Conservation (phyloP, 2,113 vertebrate species). For the Paratilapia polleni region DNA sequence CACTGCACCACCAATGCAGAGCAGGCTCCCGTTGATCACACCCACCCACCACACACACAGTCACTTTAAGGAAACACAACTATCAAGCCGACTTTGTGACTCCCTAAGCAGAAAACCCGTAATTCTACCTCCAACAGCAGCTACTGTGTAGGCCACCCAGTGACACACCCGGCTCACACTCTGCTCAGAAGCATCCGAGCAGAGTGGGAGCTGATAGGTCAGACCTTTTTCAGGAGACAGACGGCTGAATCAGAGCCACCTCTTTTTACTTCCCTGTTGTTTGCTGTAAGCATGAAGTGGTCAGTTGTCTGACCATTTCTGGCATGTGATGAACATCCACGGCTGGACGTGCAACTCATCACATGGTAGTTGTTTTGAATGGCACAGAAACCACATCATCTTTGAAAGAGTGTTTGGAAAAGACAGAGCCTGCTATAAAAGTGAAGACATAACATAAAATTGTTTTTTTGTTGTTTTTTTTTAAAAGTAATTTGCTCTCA, state of each 20-base stretch:
- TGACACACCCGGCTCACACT: constrained; percentile 2
- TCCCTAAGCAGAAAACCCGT: constrained; percentile 32
- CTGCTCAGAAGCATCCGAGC: neutral
- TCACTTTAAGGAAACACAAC: constrained; percentile 4
- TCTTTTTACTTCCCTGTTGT: constrained; percentile 29
- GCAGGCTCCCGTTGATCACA: constrained; percentile 7
- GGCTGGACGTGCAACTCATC: neutral
- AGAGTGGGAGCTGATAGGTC: neutral
- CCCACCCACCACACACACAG: constrained; percentile 5
- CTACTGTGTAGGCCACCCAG: neutral
- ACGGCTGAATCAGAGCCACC: neutral
- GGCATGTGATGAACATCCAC: neutral
- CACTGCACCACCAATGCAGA: constrained; percentile 59
- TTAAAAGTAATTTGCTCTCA: neutral
- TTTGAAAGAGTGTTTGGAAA: neutral
- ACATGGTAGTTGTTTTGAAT: neutral
- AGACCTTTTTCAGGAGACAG: constrained; percentile 13
- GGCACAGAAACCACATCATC: neutral
- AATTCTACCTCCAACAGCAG: constrained; percentile 43
- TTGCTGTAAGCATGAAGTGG: neutral
- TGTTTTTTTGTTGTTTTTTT: neutral
- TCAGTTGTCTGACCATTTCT: neutral
- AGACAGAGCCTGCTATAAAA: neutral
- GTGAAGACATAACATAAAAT: neutral
- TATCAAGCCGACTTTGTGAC: neutral